Conservation (phyloP, 1,140 invertebrate genomes). For the Leptinotarsa lineolata region DNA sequence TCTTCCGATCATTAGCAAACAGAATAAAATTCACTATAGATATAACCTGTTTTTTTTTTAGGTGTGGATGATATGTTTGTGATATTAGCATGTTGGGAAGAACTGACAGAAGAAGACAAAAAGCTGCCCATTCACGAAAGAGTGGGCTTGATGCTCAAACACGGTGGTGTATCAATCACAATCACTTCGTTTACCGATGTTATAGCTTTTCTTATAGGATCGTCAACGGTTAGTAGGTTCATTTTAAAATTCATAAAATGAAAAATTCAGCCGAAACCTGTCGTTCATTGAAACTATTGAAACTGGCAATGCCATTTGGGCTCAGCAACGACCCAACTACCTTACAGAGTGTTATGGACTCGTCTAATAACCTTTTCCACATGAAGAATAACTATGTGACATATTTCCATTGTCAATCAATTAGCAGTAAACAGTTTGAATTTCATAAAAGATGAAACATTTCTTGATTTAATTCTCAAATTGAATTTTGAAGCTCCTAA, state of each 20-base stretch:
- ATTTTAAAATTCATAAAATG: too few relatives aligned
- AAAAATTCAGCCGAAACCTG: too few relatives aligned
- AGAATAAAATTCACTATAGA: too few relatives aligned
- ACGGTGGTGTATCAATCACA: constrained; percentile 81
- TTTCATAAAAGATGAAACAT: too few relatives aligned
- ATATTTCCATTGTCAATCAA: too few relatives aligned
- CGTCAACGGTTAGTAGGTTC: constrained; percentile 62
- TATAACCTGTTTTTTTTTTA: constrained; percentile 27
- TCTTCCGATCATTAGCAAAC: too few relatives aligned
- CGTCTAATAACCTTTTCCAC: too few relatives aligned
- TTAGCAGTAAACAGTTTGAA: too few relatives aligned
- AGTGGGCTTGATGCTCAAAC: constrained; percentile 72
- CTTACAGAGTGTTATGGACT: background rate
- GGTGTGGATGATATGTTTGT: constrained; percentile 84
- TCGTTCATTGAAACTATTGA: background rate
- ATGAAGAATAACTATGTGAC: too few relatives aligned
- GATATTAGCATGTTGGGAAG: constrained; percentile 75
- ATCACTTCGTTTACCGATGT: constrained; percentile 84
- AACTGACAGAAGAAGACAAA: constrained; percentile 59
- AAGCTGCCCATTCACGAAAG: constrained; percentile 63
- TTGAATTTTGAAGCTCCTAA: too few relatives aligned
- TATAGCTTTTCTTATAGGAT: constrained; percentile 74
- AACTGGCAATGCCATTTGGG: background rate
- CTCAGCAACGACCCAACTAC: background rate
- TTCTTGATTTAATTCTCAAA: too few relatives aligned